phyloP scores from a whole-genome alignment of 2,113 vertebrate genomes.

The Zosterops pallidus region DNA sequence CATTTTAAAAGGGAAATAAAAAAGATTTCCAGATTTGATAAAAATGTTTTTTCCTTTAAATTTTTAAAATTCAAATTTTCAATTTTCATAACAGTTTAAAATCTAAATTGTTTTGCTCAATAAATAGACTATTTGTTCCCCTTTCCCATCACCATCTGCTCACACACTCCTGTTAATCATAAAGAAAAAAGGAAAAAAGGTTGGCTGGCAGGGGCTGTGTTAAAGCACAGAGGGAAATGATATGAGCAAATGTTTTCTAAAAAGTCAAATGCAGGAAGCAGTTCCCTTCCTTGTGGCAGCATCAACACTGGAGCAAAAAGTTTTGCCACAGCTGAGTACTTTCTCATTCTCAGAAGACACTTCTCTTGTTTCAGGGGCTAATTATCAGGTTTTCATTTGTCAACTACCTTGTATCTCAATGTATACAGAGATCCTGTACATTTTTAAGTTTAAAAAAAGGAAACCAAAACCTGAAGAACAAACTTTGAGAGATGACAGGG shows the following conservation, averaged over 20 bases:
- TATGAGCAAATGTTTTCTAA: not conserved
- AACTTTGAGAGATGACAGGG: not conserved
- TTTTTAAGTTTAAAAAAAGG: not conserved
- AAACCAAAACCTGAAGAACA: not conserved
- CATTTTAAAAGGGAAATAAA: not conserved
- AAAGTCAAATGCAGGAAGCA: not conserved
- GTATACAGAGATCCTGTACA: not conserved
- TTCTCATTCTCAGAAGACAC: not conserved
- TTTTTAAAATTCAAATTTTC: not conserved
- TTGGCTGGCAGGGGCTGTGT: not conserved
- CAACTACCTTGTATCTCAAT: not conserved
- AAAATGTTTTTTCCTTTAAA: not conserved
- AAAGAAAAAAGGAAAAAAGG: not conserved
- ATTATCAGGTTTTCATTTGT: not conserved
- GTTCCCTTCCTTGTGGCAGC: not conserved
- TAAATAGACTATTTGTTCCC: not conserved
- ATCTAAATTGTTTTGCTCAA: not conserved
- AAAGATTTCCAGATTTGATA: not conserved
- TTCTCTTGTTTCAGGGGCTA: not conserved
- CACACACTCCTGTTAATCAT: not conserved
- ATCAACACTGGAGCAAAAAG: not conserved
- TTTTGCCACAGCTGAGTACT: not conserved
- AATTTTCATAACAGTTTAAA: not conserved
- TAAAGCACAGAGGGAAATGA: not conserved
- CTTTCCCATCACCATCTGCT: not conserved